Percentiles rank a stretch among this genome's conserved stretches.
Conservation (phyloP, 2,888 invertebrate species). For the Drepana falcataria region DNA sequence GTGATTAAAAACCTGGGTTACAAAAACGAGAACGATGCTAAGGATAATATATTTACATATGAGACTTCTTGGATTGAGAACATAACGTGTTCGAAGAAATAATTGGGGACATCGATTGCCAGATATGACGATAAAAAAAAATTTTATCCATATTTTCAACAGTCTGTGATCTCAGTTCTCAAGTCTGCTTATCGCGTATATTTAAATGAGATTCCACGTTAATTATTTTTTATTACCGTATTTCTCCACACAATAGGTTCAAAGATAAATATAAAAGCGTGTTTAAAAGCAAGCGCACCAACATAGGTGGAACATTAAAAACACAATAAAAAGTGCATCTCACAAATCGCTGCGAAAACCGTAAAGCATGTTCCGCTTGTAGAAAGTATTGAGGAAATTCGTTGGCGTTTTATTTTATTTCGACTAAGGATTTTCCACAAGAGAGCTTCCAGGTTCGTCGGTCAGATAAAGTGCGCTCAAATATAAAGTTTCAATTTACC, state of each 20-base stretch:
- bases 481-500: constrained; percentile 76
- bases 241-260: neutral
- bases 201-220: too few relatives aligned
- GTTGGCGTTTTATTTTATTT: constrained; percentile 61
- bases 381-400: constrained; percentile 49
- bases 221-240: constrained; percentile 11
- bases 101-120: too few relatives aligned
- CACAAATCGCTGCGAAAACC: constrained; percentile 42
- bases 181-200: too few relatives aligned
- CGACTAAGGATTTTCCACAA: constrained; percentile 54
- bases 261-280: neutral
- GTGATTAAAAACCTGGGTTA: too few relatives aligned
- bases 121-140: too few relatives aligned
- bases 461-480: constrained; percentile 70
- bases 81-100: too few relatives aligned
- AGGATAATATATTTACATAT: too few relatives aligned
- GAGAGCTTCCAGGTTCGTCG: constrained; percentile 52
- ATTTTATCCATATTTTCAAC: too few relatives aligned
- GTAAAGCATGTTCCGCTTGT: constrained; percentile 37
- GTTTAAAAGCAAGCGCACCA: too few relatives aligned
- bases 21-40: too few relatives aligned
- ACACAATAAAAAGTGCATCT: constrained; percentile 28
- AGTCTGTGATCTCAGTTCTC: too few relatives aligned
- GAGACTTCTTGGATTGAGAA: too few relatives aligned
- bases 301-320: constrained; percentile 12